Conservation (phyloP, 2,888 invertebrate genomes). For the Drepana falcataria region DNA sequence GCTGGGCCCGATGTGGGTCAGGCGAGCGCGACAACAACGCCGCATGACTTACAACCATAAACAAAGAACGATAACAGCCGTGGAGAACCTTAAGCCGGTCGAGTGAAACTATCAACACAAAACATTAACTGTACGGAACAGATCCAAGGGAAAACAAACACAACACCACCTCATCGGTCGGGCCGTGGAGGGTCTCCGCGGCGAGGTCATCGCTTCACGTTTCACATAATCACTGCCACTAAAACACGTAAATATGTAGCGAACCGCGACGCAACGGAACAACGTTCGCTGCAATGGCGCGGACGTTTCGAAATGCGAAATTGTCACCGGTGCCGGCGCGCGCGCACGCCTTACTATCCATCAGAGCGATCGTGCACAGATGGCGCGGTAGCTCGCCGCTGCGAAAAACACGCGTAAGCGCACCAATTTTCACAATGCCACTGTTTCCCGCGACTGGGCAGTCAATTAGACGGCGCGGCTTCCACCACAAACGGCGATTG, state of each 20-base stretch:
- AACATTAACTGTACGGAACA: conserved; percentile 18
- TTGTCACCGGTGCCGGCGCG: conserved; percentile 40
- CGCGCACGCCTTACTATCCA: conserved; percentile 29
- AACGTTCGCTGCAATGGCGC: conserved; percentile 47
- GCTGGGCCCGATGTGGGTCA: conserved; percentile 50
- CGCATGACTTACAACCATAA: conserved; percentile 1
- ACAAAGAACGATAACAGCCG: conserved; percentile 27
- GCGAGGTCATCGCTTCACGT: conserved; percentile 58
- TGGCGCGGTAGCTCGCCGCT: conserved; percentile 28
- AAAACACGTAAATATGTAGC: conserved; percentile 33
- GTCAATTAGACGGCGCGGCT: conserved; percentile 33
- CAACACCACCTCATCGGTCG: conserved; percentile 54
- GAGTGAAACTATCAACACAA: conserved; percentile 23
- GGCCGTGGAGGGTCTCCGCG: conserved; percentile 31
- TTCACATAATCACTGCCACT: conserved; percentile 37
- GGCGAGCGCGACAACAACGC: conserved; percentile 24
- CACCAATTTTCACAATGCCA: conserved; percentile 61
- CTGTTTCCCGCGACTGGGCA: conserved; percentile 42
- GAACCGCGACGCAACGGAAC: conserved; percentile 27
- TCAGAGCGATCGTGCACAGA: conserved; percentile 27
- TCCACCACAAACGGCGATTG: conserved; percentile 33
- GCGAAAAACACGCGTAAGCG: conserved; percentile 63
- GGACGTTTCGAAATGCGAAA: conserved; percentile 60
- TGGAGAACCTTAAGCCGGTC: conserved; percentile 27
- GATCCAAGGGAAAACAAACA: conserved; percentile 50